Conservation (phyloP, 2,113 vertebrate genomes). For the Alligator mississippiensis region DNA sequence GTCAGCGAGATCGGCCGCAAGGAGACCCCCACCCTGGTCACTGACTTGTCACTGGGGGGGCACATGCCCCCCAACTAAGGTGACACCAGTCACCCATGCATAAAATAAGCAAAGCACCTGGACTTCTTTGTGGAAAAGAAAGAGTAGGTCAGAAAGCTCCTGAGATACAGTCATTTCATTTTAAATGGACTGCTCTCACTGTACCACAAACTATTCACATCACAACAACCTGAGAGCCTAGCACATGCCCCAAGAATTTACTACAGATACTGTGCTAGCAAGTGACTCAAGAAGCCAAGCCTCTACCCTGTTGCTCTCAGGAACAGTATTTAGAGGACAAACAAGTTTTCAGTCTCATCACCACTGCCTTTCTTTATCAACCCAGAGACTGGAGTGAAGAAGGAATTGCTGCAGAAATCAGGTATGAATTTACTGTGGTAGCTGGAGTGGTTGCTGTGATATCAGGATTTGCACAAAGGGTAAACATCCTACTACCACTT, state of each 20-base stretch:
- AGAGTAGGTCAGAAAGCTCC: not conserved
- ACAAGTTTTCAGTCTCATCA: slow-evolving; percentile 1
- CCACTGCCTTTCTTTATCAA: not conserved
- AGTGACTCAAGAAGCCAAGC: not conserved
- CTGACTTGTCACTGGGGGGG: too few species aligned
- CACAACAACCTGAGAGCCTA: not conserved
- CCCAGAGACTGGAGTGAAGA: not conserved
- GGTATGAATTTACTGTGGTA: not conserved
- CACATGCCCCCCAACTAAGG: too few species aligned
- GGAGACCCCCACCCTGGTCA: too few species aligned
- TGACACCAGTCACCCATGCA: not conserved
- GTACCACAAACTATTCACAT: not conserved
- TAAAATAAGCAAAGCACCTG: not conserved
- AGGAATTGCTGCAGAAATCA: not conserved
- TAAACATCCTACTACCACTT: too few species aligned
- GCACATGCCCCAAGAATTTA: too few species aligned
- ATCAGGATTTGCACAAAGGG: not conserved
- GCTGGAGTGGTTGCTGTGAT: not conserved
- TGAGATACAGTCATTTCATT: not conserved
- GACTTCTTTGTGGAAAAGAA: not conserved
- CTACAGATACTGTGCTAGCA: not conserved
- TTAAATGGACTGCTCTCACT: not conserved
- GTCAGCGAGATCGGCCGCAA: too few species aligned
- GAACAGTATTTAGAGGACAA: slow-evolving; percentile 7
- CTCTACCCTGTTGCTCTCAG: slow-evolving; percentile 6